These are phyloP conservation scores for Paedocypris micromegethes DNA, from an alignment of 2,797 vertebrate species.

Conservation along the genomic window DNA sequence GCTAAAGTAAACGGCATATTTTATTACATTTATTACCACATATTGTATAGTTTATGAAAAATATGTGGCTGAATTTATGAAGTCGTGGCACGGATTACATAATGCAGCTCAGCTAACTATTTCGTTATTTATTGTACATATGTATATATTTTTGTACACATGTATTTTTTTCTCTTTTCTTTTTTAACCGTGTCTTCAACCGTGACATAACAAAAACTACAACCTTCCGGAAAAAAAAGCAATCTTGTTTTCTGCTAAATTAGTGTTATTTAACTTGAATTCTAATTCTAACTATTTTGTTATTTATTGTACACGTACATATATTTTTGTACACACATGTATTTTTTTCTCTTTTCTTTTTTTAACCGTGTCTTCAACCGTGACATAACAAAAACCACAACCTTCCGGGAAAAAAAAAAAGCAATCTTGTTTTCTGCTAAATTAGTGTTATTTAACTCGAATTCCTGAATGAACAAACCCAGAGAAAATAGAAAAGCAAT, in stretches of 20 bases:
- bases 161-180: too few relatives aligned
- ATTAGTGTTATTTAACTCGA: slow-evolving; percentile 27
- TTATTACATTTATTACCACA: too few relatives aligned
- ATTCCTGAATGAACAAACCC: slow-evolving; percentile 40
- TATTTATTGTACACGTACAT: not conserved
- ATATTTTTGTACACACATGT: not conserved
- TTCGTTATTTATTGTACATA: too few relatives aligned
- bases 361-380: slow-evolving; percentile 1
- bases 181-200: not conserved
- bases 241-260: slow-evolving; percentile 4
- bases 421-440: not conserved
- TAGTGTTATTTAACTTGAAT: slow-evolving; percentile 28
- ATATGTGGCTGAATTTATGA: too few relatives aligned
- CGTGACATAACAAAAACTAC: slow-evolving; percentile 18
- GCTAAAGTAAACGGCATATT: too few relatives aligned
- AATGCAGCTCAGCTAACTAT: too few relatives aligned
- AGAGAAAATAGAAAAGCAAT: slow-evolving; percentile 40
- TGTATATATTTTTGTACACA: not conserved
- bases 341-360: not conserved
- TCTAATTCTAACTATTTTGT: slow-evolving; percentile 2
- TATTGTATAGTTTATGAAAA: too few relatives aligned
- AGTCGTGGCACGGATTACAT: too few relatives aligned
- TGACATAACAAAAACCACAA: slow-evolving; percentile 22
- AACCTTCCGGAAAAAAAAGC: slow-evolving; percentile 8
- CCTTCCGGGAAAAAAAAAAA: slow-evolving; percentile 4